Evolutionary conservation across 2,888 invertebrate species (phyloP), one percentile per base, ranked within the genome.

Genomic region (Dermolepida albohirtum): DNA sequence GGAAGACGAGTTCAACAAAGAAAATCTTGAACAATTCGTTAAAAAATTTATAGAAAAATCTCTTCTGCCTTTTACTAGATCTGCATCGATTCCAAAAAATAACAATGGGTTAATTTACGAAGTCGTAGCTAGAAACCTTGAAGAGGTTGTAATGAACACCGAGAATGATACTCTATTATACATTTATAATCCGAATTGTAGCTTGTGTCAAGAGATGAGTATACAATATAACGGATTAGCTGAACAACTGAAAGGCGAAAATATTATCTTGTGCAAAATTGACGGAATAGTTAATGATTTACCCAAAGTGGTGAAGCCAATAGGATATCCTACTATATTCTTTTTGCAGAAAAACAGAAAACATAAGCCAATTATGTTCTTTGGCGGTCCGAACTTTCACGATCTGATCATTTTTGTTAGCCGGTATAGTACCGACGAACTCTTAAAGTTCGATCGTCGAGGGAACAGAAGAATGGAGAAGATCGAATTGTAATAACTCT

Each of bases 141-240:
- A 52, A 43, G 64, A 64, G 22, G 54, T 64, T 4, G 44, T 34
- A 29, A 52, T 51, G 6, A 43, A 29, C 4, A 44, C 22, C 27
- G 29, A 51, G 1, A 27, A 12, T 1, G 64, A 64, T 29, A 34
- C 44, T 12, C 16, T 64, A 22, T 34, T 64, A 8, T 52, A 64
- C n/a, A 54, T 64, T 6, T 64, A 64, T 29, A 39, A 64, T 29
- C 64, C 64, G 2, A 29, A 39, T 17, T 65, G 65, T 43, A 41
- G 44, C 16, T 29, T 65, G 5, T 65, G 44, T 8, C 52, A 44
- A n/a, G 39, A 40, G 8, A 54, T 65, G 52, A 22, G 14, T 1
- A 12, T 6, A 4, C 27, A 10, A 8, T 4, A 52, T 7, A 14
- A 54, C 6, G 39, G 44, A 17, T 44, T 52, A 16, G 43, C 34